Conservation (phyloP, 2,113 vertebrate genomes). For the Gavia stellata region DNA sequence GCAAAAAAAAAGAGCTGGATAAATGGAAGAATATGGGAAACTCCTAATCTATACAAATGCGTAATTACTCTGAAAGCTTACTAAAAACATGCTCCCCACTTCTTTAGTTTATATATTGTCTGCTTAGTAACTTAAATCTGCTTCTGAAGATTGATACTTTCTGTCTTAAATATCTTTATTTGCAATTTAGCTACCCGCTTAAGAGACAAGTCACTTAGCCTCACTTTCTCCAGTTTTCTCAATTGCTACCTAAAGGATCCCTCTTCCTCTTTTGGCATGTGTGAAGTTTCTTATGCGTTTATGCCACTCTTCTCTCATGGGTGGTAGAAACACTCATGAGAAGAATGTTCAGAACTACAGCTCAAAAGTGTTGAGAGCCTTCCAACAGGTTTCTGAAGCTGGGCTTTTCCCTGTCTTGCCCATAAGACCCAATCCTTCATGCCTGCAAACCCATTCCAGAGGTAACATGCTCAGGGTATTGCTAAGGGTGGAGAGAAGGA, state of each 20-base stretch:
- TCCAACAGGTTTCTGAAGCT: background rate
- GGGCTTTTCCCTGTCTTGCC: background rate
- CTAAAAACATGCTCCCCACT: fast-evolving
- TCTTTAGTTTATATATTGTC: background rate
- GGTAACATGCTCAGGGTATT: background rate
- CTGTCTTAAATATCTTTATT: background rate
- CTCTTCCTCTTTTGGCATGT: background rate
- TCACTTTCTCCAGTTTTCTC: background rate
- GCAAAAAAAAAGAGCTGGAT: background rate
- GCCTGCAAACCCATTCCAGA: background rate
- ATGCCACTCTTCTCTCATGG: background rate
- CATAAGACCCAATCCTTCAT: background rate
- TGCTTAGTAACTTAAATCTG: background rate
- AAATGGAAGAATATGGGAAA: background rate
- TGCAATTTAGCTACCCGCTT: background rate
- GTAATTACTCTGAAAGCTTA: background rate
- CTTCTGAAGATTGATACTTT: background rate
- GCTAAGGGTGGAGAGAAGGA: background rate
- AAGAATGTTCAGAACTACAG: background rate
- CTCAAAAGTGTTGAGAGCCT: background rate
- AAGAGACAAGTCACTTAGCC: background rate
- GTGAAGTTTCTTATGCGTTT: background rate
- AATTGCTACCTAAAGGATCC: background rate
- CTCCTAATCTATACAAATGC: background rate
- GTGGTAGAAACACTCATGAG: background rate